A percentile compares a stretch with the other conserved stretches of the same genome.
These are phyloP conservation scores for Iguana delicatissima DNA, from an alignment of 2,797 vertebrate species.

Conservation along the genomic window DNA sequence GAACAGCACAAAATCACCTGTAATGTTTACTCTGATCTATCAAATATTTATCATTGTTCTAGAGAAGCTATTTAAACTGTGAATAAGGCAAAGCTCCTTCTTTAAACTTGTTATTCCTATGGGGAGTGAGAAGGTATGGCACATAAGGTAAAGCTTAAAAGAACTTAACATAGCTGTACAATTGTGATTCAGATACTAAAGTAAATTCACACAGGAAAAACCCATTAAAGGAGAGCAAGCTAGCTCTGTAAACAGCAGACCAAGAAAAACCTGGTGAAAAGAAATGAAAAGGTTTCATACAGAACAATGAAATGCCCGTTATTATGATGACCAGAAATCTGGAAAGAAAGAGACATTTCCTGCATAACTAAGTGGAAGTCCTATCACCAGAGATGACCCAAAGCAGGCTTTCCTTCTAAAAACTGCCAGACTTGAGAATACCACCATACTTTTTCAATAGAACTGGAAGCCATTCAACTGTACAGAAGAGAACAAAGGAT, in stretches of 20 bases:
- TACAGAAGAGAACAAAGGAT: background rate
- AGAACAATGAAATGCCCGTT: background rate
- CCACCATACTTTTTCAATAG: background rate
- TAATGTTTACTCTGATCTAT: constrained; percentile 19
- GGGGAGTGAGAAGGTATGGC: background rate
- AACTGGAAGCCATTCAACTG: background rate
- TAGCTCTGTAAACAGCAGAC: background rate
- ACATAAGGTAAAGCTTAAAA: constrained; percentile 1
- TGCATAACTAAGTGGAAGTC: background rate
- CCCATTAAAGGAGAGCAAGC: background rate
- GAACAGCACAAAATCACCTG: constrained; percentile 11
- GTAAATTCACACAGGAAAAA: background rate
- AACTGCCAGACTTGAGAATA: background rate
- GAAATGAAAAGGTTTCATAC: background rate
- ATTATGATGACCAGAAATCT: background rate
- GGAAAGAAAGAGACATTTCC: background rate
- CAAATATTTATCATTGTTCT: constrained; percentile 45
- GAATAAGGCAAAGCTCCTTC: constrained; percentile 2
- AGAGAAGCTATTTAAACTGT: background rate
- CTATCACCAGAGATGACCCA: too few relatives aligned
- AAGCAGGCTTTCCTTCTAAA: background rate
- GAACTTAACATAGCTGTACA: background rate
- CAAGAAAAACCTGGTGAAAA: background rate
- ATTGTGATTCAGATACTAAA: background rate
- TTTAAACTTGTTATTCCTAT: constrained; percentile 9